Conservation (phyloP, 92 coral and sea anemone genomes). For the Epizoanthus illoricatus region DNA sequence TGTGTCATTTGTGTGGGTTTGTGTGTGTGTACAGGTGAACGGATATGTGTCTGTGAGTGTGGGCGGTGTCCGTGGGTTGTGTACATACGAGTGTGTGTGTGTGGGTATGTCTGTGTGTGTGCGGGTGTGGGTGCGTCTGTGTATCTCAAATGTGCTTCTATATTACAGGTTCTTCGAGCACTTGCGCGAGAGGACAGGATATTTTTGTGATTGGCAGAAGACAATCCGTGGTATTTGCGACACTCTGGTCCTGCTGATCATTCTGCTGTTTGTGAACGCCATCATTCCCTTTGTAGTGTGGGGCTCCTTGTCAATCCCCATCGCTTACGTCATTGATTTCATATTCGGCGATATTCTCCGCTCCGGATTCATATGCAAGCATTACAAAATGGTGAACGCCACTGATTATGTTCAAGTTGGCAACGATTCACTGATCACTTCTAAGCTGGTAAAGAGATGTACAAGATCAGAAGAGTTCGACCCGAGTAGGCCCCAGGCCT, state of each 20-base stretch:
- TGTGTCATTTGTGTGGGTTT: too few species aligned
- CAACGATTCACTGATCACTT: slow-evolving; percentile 15
- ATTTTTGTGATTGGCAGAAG: slow-evolving; percentile 72
- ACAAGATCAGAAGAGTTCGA: slow-evolving; percentile 34
- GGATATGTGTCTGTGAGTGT: too few species aligned
- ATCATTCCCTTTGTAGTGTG: slow-evolving; percentile 65
- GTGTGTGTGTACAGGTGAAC: too few species aligned
- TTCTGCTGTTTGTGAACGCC: slow-evolving; percentile 66
- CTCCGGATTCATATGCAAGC: slow-evolving; percentile 62
- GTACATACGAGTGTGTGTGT: too few species aligned
- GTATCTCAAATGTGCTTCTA: too few species aligned
- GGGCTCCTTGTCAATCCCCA: slow-evolving; percentile 67
- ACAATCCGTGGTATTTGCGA: slow-evolving; percentile 59
- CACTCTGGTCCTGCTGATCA: slow-evolving; percentile 43
- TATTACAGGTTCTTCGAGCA: slow-evolving; percentile 60
- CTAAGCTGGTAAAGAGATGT: slow-evolving; percentile 22
- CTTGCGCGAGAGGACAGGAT: slow-evolving; percentile 73
- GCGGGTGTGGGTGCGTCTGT: too few species aligned
- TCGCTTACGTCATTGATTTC: slow-evolving; percentile 74
- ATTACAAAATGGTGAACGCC: slow-evolving; percentile 5
- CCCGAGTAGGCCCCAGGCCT: slow-evolving; percentile 46
- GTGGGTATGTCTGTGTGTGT: too few species aligned
- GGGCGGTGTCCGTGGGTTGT: too few species aligned
- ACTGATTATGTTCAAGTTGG: background rate
- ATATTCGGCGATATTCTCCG: slow-evolving; percentile 68